Percentiles rank a stretch among this genome's conserved stretches.
Conservation (phyloP, 2,888 invertebrate species). For the Drosophila sordidula region DNA sequence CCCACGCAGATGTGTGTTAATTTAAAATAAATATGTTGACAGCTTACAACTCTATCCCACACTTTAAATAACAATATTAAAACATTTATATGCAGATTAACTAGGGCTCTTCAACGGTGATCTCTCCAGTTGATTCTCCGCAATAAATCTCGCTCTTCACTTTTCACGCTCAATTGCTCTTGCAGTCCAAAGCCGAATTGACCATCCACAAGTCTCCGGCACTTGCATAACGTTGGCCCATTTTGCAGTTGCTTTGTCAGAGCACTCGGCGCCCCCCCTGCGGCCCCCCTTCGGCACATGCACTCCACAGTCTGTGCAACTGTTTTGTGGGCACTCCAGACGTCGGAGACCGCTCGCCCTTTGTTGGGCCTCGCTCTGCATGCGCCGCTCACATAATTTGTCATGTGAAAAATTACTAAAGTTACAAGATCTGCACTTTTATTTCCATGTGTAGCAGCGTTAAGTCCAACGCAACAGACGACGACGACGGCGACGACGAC, state of each 20-base stretch:
- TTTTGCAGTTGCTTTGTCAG: conserved; percentile 57
- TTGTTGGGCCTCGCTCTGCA: conserved; percentile 53
- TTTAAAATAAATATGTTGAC: too few relatives aligned
- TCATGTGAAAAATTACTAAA: conserved; percentile 83
- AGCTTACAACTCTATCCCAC: too few relatives aligned
- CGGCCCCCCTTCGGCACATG: conserved; percentile 11
- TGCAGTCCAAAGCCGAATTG: conserved; percentile 23
- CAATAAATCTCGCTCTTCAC: not conserved
- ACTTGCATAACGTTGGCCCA: conserved; percentile 65
- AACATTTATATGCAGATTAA: not conserved
- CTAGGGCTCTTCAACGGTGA: not conserved
- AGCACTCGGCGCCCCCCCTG: conserved; percentile 56
- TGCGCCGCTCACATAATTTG: conserved; percentile 79
- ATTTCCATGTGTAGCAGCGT: conserved; percentile 58
- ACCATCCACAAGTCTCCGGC: conserved; percentile 41
- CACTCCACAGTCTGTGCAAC: conserved; percentile 7
- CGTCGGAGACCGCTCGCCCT: conserved; percentile 30
- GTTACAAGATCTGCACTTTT: conserved; percentile 81
- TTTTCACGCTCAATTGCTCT: conserved; percentile 37
- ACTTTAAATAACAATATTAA: not conserved
- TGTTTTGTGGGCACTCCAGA: conserved; percentile 17
- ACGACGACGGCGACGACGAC: not conserved
- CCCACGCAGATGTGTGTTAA: too few relatives aligned
- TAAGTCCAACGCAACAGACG: conserved; percentile 51
- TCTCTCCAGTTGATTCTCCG: not conserved